phyloP scores from a whole-genome alignment of 2,888 invertebrate species.

The Lasius fuliginosus region DNA sequence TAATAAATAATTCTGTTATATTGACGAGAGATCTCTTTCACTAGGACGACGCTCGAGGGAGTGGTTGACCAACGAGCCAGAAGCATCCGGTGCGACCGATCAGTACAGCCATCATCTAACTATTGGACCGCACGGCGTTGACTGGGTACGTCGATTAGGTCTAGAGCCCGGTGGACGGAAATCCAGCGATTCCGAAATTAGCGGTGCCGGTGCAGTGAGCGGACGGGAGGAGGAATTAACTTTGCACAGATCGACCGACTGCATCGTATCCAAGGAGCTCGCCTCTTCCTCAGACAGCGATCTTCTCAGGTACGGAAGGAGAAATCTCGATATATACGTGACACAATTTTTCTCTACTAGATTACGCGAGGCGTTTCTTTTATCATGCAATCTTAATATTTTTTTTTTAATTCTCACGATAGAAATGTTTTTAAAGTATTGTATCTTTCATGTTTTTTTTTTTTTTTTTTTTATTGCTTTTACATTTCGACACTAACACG shows the following conservation, averaged over 20 bases:
- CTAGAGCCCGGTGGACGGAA: slow-evolving; percentile 84
- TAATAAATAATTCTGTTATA: background rate
- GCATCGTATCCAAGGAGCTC: slow-evolving; percentile 90
- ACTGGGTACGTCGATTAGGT: slow-evolving; percentile 90
- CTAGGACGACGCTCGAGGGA: slow-evolving; percentile 83
- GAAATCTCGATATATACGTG: background rate
- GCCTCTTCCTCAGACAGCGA: slow-evolving; percentile 89
- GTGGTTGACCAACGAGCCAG: slow-evolving; percentile 82
- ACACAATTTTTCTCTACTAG: background rate
- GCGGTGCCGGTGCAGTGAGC: slow-evolving; percentile 75
- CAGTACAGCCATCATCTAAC: slow-evolving; percentile 88
- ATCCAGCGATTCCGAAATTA: slow-evolving; percentile 86
- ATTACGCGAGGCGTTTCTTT: background rate
- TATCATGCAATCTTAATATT: background rate
- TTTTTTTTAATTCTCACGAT: background rate
- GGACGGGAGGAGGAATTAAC: slow-evolving; percentile 88
- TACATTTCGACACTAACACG: background rate
- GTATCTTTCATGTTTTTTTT: background rate
- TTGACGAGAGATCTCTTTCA: slow-evolving; percentile 31
- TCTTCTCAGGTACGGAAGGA: slow-evolving; percentile 85
- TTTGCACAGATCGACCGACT: slow-evolving; percentile 93
- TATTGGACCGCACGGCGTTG: slow-evolving; percentile 89
- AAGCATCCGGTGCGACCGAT: slow-evolving; percentile 81
- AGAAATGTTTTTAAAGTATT: background rate
- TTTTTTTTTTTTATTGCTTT: background rate